Base-by-base conservation (phyloP, 1,140 invertebrate genomes). In the Lepidurus packardi region DNA sequence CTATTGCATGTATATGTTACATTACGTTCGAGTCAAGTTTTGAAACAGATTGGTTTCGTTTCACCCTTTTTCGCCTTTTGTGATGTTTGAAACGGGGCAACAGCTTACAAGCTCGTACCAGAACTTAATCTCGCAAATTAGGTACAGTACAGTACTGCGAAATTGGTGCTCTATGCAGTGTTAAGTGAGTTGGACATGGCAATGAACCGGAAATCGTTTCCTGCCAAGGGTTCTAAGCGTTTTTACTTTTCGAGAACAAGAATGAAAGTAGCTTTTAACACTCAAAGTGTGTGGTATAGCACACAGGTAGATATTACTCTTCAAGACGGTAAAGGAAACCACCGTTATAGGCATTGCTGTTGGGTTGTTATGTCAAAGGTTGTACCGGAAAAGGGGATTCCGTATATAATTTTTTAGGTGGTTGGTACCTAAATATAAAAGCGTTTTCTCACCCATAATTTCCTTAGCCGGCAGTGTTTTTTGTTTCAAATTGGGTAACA, bases 201-300 rank as follows among this genome's bases (percentile, higher is more conserved):
- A 65, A 65, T 65, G 53, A 65, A 65, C 53, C 53, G 53, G 53
- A 65, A 65, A n/a, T 65, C 53, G 53, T 65, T 65, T 65, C 21
- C 53, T 21, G 16, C 4, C 4, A 13, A 65, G 16, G 53, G 53
- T 13, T 9, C 53, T 65, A 65, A 16, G 16, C 53, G 53, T 65
- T 65, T 65, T 65, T 13, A 65, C 53, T 65, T 65, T 65, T 65
- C n/a, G 13, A 65, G 53, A 65, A 21, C 21, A 21, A 65, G 21
- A 65, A 65, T 65, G 53, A 65, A 65, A 65, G 53, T 16, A 11
- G 45, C 45, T 47, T 47, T 47, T 65, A 65, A 21, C 16, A 65
- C 6, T 21, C 53, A 21, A 65, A 21, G 53, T 65, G 53, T 65
- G 53, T 65, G 53, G 53, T 65, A 65, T 21, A 21, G 53, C 53